These are phyloP conservation scores for Hymenochirus boettgeri DNA, from an alignment of 2,113 vertebrate genomes.

Conservation along the genomic window DNA sequence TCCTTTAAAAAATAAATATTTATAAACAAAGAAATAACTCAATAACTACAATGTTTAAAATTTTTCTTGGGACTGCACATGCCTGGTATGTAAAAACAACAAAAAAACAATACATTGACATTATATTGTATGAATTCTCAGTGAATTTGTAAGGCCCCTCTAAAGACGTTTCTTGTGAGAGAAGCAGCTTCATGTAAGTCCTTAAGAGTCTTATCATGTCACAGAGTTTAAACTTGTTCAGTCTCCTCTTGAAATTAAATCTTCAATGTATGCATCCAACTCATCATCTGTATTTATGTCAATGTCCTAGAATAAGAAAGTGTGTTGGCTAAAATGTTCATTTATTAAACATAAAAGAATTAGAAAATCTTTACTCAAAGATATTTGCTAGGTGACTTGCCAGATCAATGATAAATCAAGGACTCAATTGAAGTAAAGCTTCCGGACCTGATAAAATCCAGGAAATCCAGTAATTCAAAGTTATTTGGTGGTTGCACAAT, in stretches of 20 bases:
- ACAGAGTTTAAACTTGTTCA: conserved; percentile 47
- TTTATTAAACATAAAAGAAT: too few relatives aligned
- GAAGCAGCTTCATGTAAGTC: not conserved
- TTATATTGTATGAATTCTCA: conserved; percentile 1
- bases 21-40: conserved; percentile 61
- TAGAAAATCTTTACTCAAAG: too few relatives aligned
- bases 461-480: too few relatives aligned
- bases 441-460: too few relatives aligned
- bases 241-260: conserved; percentile 93
- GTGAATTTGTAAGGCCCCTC: not conserved
- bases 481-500: too few relatives aligned
- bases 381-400: too few relatives aligned
- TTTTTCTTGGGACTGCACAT: conserved; percentile 52
- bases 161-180: not conserved
- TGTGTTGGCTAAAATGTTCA: too few relatives aligned
- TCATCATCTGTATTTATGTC: conserved; percentile 97
- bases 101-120: conserved; percentile 37
- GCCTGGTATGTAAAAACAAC: conserved; percentile 47
- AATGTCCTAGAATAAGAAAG: conserved; percentile 79
- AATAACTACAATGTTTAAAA: conserved; percentile 53
- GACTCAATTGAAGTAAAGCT: too few relatives aligned
- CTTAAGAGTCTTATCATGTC: not conserved
- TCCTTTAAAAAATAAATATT: conserved; percentile 74
- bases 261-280: conserved; percentile 95
- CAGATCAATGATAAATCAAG: too few relatives aligned